Percentiles rank a stretch among this genome's conserved stretches.
Evolutionary conservation across 2,888 invertebrate species (phyloP).

Genomic region (Melitaea athalia): DNA sequence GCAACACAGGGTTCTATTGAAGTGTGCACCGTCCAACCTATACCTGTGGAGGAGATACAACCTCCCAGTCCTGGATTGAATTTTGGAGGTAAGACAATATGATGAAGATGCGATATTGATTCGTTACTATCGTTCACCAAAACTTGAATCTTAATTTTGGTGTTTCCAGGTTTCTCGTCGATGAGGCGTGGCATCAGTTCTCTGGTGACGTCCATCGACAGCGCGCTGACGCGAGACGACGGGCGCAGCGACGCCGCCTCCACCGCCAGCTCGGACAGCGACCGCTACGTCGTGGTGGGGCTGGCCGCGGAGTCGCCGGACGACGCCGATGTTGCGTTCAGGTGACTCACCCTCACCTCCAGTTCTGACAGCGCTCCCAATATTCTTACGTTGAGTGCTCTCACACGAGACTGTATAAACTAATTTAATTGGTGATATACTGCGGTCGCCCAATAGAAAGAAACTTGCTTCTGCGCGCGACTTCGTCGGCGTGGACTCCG

Average conservation of each 20-base stretch:
- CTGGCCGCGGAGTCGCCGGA: constrained; percentile 85
- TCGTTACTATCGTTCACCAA: no score
- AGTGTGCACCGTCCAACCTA: constrained; percentile 53
- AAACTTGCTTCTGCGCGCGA: no score
- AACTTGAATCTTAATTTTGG: no score
- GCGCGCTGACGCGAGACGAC: constrained; percentile 89
- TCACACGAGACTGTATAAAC: no score
- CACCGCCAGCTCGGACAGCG: constrained; percentile 94
- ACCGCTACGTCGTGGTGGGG: constrained; percentile 90
- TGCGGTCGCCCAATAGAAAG: no score
- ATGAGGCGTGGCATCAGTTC: constrained; percentile 93
- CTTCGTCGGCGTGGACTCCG: no score
- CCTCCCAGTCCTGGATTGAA: constrained; percentile 67
- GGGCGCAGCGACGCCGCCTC: constrained; percentile 87
- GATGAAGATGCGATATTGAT: neutral
- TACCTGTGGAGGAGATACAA: constrained; percentile 58
- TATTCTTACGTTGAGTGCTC: no score
- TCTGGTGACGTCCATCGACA: constrained; percentile 92
- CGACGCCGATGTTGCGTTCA: constrained; percentile 87
- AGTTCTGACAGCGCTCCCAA: constrained; percentile 89
- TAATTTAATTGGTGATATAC: no score
- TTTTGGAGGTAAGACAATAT: constrained; percentile 58
- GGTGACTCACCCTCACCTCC: constrained; percentile 85
- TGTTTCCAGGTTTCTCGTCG: constrained; percentile 83
- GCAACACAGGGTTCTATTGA: constrained; percentile 63